Percentiles rank a stretch among this genome's conserved stretches.
Evolutionary conservation across 2,797 vertebrate species (phyloP).

Genomic region (Melanitta fusca): DNA sequence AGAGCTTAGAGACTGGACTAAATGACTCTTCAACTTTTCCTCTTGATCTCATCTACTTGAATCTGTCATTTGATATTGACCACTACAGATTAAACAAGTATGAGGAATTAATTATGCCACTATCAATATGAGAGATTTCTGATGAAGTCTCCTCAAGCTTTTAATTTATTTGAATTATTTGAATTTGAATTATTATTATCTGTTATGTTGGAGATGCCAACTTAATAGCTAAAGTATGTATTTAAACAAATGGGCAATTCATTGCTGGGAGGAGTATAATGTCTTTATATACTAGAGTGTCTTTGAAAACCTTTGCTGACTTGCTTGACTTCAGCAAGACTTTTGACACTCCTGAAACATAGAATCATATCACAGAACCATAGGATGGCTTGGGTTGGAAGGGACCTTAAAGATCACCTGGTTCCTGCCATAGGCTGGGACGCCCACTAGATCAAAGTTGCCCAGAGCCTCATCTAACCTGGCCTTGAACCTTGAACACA

Average conservation of each 20-base stretch:
- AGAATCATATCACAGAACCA: too few relatives aligned
- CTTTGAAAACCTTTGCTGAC: neutral
- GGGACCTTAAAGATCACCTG: too few relatives aligned
- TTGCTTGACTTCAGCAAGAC: too few relatives aligned
- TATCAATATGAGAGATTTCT: neutral
- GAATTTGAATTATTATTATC: neutral
- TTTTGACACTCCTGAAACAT: too few relatives aligned
- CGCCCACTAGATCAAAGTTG: too few relatives aligned
- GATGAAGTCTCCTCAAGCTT: neutral
- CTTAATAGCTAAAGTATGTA: neutral
- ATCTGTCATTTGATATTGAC: neutral
- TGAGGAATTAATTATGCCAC: neutral
- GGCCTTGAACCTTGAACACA: too few relatives aligned
- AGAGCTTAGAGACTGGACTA: neutral
- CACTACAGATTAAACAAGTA: neutral
- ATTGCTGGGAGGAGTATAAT: neutral
- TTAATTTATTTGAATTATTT: neutral
- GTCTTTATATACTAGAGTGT: neutral
- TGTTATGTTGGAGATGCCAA: neutral
- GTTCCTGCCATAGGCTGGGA: too few relatives aligned
- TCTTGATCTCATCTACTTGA: neutral
- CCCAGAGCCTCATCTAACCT: too few relatives aligned
- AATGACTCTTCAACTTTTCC: neutral
- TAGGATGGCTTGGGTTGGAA: too few relatives aligned
- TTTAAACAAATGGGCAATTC: neutral